Conservation (phyloP, 2,888 invertebrate genomes). For the Platerodrilus igneus region DNA sequence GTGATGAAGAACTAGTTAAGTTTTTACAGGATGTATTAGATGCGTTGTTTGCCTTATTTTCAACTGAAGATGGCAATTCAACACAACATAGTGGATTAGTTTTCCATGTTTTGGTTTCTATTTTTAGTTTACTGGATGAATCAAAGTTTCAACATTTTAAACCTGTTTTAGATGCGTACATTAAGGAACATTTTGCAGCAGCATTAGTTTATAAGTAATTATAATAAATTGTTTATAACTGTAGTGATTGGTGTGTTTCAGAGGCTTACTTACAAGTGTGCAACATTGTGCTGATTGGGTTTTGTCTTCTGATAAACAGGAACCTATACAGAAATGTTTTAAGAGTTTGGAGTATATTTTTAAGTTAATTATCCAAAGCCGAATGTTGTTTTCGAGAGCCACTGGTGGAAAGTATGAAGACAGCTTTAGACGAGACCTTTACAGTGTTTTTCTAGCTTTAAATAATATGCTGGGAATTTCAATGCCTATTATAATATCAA, state of each 20-base stretch:
- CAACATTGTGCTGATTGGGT: slow-evolving; percentile 87
- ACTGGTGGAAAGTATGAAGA: slow-evolving; percentile 88
- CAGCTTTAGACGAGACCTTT: slow-evolving; percentile 75
- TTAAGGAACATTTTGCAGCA: slow-evolving; percentile 90
- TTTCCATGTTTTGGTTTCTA: slow-evolving; percentile 87
- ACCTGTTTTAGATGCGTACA: slow-evolving; percentile 90
- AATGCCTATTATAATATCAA: slow-evolving; percentile 70
- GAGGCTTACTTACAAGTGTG: slow-evolving; percentile 82
- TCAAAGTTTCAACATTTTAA: slow-evolving; percentile 91
- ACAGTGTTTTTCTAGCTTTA: slow-evolving; percentile 73
- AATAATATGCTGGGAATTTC: slow-evolving; percentile 71
- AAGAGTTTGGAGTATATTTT: slow-evolving; percentile 89
- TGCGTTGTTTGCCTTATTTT: slow-evolving; percentile 88
- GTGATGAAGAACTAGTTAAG: slow-evolving; percentile 88
- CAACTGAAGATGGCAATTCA: slow-evolving; percentile 86
- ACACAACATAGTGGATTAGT: slow-evolving; percentile 87
- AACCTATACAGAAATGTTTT: slow-evolving; percentile 85
- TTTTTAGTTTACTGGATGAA: slow-evolving; percentile 85
- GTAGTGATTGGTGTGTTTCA: no score
- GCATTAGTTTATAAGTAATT: slow-evolving; percentile 87
- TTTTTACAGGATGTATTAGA: slow-evolving; percentile 93
- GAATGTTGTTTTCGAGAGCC: slow-evolving; percentile 76
- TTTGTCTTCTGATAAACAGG: slow-evolving; percentile 79
- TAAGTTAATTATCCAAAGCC: slow-evolving; percentile 86
- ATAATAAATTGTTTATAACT: slow-evolving; percentile 2